Evolutionary conservation across 2,113 vertebrate genomes (phyloP), one percentile per base, ranked within the genome.

Genomic region (Merops nubicus): DNA sequence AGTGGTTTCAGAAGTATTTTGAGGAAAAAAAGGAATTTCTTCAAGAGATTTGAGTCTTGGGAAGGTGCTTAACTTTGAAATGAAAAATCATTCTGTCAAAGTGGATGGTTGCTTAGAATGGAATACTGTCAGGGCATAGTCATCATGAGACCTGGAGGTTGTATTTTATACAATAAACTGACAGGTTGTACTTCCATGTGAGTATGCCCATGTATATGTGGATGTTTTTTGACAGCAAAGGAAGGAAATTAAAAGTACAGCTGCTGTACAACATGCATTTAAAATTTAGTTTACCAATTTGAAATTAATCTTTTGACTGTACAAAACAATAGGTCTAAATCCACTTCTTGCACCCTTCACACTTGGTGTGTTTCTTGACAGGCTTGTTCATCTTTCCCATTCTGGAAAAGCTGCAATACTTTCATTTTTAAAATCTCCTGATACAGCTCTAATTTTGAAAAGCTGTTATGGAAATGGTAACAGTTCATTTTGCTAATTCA

Each of bases 1-100:
- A 98, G 59, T 99, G 99, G 99, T 99, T 99, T 97, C 98, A 97
- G 47, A 98, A 99, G 77, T 99, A 99, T 91, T 99, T 99, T 96
- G 97, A 98, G 53, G 98, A 99, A 90, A 99, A 99, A 96, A 97
- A 98, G 76, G 98, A 98, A 26, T 36, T 99, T 89, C 98, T 99
- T 51, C 98, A 98, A 74, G 98, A 99, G 80, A 96, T 89, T 98
- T 96, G 98, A 95, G 34, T 77, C 17, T 47, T 81, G 45, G 60
- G 69, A 85, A 88, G 10, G 80, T 69, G 62, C 51, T 92, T 73
- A 67, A 34, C 42, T 62, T 69, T 91, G 62, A 88, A 69, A 89
- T 86, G 63, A 76, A 64, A 88, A 94, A 72, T 95, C 4, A 4
- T 88, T 50, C 13, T 79, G 42, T 93, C 40, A 62, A 89, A 63